Evolutionary conservation across 92 coral and sea anemone species (phyloP), one percentile per base, ranked within the genome.

Genomic region (Zoanthus gigantus): DNA sequence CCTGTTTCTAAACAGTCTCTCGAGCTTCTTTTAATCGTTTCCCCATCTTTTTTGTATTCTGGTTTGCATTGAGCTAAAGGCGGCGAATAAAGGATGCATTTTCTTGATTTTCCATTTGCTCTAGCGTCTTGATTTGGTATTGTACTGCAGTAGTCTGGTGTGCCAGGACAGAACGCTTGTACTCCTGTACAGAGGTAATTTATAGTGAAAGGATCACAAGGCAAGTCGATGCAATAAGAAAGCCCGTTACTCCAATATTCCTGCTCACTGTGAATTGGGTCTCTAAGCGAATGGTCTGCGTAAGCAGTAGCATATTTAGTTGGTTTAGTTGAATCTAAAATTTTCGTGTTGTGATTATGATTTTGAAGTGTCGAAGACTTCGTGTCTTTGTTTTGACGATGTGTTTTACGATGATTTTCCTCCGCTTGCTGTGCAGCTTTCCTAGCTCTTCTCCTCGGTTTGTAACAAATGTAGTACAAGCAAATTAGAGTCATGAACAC

Each of bases 361-460:
- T 7, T 66, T 18, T 66, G 71, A 16, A 28, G n/a, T 6, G 32
- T 16, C 71, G 18, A 66, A 42, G 71, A 60, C 11, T 60, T 79
- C 4, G 17, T 14, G 74, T 60, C 9, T 63, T 45, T 81, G 12
- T 47, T 44, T 14, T 63, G 84, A 77, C 16, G 53, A 44, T 31
- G 42, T 34, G n/a, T 18, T 81, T 81, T 47, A 31, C 46, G 69
- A 42, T 73, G 85, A 11, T 12, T 7, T 81, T 65, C 74, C 75
- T 45, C 47, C 15, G 85, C 85, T 53, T 63, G 9, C 45, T 47
- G 65, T 18, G 85, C 85, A 29, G 85, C 85, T 46, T 47, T 81
- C 31, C 28, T 81, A 5, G 85, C 85, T 81, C 66, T 81, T 66
- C 85, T 81, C 15, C 75, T 57, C 15, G 85, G 63, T 31, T 81